A percentile compares a stretch with the other conserved stretches of the same genome.
phyloP scores from a whole-genome alignment of 2,888 invertebrate genomes.

The Rhopalosiphum nymphaeae region DNA sequence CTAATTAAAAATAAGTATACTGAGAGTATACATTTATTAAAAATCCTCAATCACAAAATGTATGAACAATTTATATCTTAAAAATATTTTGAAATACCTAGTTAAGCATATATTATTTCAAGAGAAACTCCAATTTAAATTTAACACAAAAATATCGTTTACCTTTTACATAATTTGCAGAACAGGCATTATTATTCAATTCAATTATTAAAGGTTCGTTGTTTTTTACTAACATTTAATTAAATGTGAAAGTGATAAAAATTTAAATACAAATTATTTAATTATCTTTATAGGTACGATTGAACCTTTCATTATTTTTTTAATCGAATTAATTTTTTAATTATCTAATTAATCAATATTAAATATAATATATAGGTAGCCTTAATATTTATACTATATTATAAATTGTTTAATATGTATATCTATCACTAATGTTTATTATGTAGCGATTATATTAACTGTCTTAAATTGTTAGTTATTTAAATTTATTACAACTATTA shows the following conservation, averaged over 20 bases:
- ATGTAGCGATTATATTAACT: no score
- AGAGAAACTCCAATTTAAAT: background rate
- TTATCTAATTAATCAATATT: background rate
- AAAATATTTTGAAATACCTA: background rate
- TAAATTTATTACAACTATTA: background rate
- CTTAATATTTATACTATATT: background rate
- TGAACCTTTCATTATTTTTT: background rate
- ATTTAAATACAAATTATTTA: background rate
- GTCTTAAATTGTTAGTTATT: background rate
- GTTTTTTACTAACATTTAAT: background rate
- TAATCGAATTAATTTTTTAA: background rate
- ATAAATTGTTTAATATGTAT: background rate
- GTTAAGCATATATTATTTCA: background rate
- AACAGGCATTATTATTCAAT: background rate
- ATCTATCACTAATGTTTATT: no score
- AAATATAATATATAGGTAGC: background rate
- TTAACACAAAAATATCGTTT: background rate
- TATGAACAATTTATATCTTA: background rate
- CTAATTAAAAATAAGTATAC: no score
- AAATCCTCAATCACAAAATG: background rate
- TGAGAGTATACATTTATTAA: background rate
- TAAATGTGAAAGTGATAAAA: background rate
- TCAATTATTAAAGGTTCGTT: background rate
- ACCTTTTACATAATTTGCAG: background rate
- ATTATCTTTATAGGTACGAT: background rate